These are phyloP conservation scores for Falco cherrug DNA, from an alignment of 2,797 vertebrate genomes.

Conservation along the genomic window DNA sequence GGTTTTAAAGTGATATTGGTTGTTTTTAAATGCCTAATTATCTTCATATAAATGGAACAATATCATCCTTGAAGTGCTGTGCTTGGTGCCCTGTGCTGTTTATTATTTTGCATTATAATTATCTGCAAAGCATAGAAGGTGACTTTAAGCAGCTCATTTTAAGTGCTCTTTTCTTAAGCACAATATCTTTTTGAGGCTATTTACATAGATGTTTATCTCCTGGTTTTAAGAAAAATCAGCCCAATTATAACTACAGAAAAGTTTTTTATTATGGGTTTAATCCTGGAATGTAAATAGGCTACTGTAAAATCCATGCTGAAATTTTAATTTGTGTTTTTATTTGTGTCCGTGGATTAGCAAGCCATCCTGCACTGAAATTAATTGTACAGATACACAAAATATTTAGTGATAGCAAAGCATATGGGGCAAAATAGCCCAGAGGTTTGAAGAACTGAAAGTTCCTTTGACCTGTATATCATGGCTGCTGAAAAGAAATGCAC, in stretches of 20 bases:
- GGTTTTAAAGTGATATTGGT: conserved; percentile 67
- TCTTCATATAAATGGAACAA: conserved; percentile 67
- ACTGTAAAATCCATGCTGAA: conserved; percentile 63
- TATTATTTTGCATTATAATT: conserved; percentile 75
- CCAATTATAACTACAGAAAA: conserved; percentile 75
- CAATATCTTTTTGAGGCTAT: conserved; percentile 71
- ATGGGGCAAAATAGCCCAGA: conserved; percentile 47
- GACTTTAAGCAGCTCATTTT: conserved; percentile 75
- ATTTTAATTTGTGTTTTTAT: conserved; percentile 70
- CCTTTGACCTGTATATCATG: conserved; percentile 47
- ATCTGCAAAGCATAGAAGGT: conserved; percentile 74
- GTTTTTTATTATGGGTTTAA: conserved; percentile 74
- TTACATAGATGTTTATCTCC: conserved; percentile 75
- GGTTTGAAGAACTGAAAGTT: conserved; percentile 13
- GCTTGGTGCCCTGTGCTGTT: conserved; percentile 54
- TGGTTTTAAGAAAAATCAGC: conserved; percentile 68
- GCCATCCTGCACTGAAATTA: conserved; percentile 54
- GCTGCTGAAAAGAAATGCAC: conserved; percentile 19
- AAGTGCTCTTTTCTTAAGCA: conserved; percentile 58
- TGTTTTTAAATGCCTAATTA: conserved; percentile 75
- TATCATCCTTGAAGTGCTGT: conserved; percentile 60
- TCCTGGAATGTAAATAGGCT: conserved; percentile 72
- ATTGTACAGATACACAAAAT: conserved; percentile 61
- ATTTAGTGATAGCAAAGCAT: conserved; percentile 44
- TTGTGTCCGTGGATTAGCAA: conserved; percentile 66